Evolutionary conservation across 1,140 invertebrate species (phyloP), one percentile per base, ranked within the genome.

Genomic region (Marisa cornuarietis): DNA sequence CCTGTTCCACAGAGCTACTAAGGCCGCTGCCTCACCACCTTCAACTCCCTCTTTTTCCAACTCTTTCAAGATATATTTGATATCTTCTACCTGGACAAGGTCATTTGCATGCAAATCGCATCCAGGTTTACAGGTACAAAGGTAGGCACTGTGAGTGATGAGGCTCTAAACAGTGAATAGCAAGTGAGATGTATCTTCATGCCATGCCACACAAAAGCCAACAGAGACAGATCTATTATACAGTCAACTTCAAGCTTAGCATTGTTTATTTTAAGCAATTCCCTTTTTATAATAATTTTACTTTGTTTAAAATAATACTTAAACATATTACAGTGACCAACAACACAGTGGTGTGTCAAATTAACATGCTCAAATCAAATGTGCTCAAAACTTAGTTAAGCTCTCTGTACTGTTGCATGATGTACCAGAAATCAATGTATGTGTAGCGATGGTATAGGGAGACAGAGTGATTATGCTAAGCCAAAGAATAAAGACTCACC

Each of bases 1-100:
- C 63, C 84, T 83, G 63, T 84, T 83, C 87, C 87, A 89, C 66
- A 89, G 73, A 58, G 83, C 81, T 42, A 86, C 78, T 42, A 88
- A 79, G 51, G 88, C 85, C 18, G 85, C 84, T 14, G 81, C 75
- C 68, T 84, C 82, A 26, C 87, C 83, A n/a, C 72, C 86, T 54
- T 88, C 83, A 13, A 24, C n/a, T 9, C 84, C 81, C 63, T 89
- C 83, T 65, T 84, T 81, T 71, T 88, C 85, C 61, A 89, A 63
- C 74, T 87, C 84, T 75, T 84, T 80, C 81, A 85, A 66, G 31
- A 89, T 87, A 51, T 83, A 63, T 77, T 83, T 85, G 78, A 86
- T 82, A 76, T 83, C 85, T 73, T 86, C 77, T 51, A 68, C 61
- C 80, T 81, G 63, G 22, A 68, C 74, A 16, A 22, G 74, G 51